Base-by-base conservation (phyloP, 2,888 invertebrate species). In the Nasonovia ribisnigri region DNA sequence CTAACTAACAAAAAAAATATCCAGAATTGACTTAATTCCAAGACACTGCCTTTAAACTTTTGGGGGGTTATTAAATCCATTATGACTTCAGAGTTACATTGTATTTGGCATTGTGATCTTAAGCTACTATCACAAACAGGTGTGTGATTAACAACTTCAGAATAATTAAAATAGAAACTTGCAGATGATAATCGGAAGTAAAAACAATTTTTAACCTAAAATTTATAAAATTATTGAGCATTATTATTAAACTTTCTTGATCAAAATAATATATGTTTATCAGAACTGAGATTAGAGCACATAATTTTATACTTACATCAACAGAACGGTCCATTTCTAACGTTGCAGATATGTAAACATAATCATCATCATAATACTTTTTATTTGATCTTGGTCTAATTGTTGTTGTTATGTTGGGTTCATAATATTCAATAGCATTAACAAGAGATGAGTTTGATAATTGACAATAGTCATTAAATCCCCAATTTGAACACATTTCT, bases 1-100 rank as follows among this genome's bases (percentile, higher is more conserved):
- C 93, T 46, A 54, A 94, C 8, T 51, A 91, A 89, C 5, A 92
- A 1, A 86, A 94, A 93, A 92, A 94, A 88, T 88, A 94, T 84
- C 94, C 94, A 93, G 26, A 93, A 93, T 51, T 90, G 93, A 67
- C 42, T 86, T 90, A 90, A 93, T 84, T 51, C 51, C 51, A 93
- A 67, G 24, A 93, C 67, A 86, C 86, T 93, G 8, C 90, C 93
- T 11, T 93, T 42, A 88, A n/a, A 93, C 24, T 43, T 84, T 51
- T 84, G 60, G 13, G 90, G 57, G 36, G 86, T 93, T 60, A 93
- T 51, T 86, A 93, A 90, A 90, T 93, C 93, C 93, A 90, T 93
- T 67, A 93, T 86, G n/a, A 43, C 26, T 90, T 8, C 42, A 67
- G 42, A 86, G 3, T 46, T 42, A 67, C 93, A 93, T 86, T 93